Conservation (phyloP, 2,888 invertebrate species). For the Diaprepes abbreviatus region DNA sequence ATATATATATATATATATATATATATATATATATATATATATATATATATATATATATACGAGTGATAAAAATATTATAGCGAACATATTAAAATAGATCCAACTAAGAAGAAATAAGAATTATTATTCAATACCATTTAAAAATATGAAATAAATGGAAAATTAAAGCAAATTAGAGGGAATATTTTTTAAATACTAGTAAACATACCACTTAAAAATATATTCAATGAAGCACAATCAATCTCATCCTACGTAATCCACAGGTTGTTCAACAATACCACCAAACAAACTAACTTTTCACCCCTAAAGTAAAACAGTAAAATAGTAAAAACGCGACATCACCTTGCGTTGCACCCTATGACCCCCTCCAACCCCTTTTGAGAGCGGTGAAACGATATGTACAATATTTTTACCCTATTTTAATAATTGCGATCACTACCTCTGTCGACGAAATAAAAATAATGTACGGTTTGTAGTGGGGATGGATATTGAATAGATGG, state of each 20-base stretch:
- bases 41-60: too few relatives aligned
- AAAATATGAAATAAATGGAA: too few relatives aligned
- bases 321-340: constrained; percentile 47
- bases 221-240: background rate
- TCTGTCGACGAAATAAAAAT: constrained; percentile 20
- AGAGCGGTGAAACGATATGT: constrained; percentile 40
- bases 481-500: too few relatives aligned
- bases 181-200: too few relatives aligned
- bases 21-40: too few relatives aligned
- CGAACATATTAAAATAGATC: too few relatives aligned
- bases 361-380: constrained; percentile 41
- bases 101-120: too few relatives aligned
- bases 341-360: constrained; percentile 29
- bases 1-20: too few relatives aligned
- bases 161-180: too few relatives aligned
- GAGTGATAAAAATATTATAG: too few relatives aligned
- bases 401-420: constrained; percentile 44
- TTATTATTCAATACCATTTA: too few relatives aligned
- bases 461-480: constrained; percentile 11
- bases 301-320: constrained; percentile 46
- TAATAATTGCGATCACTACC: constrained; percentile 40
- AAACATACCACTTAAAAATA: too few relatives aligned
- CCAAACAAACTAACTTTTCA: constrained; percentile 37
- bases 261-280: constrained; percentile 46
- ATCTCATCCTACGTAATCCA: constrained; percentile 22